Base-by-base conservation (phyloP, 2,888 invertebrate species). In the Pterostichus madidus region DNA sequence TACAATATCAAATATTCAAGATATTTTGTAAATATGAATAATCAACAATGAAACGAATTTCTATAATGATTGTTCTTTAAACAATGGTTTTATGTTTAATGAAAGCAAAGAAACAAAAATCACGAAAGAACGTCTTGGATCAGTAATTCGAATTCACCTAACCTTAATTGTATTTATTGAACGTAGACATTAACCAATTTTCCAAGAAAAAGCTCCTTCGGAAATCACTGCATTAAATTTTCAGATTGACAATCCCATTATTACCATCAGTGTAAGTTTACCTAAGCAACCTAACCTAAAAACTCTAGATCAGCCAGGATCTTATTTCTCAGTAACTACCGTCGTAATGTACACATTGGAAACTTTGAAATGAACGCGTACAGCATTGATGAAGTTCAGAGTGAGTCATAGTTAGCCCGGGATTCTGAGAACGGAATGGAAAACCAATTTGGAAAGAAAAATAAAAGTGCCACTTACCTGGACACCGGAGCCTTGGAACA, bases 381-480 rank as follows among this genome's bases (percentile, higher is more conserved):
- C 73, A 75, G 75, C 81, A 81, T 81, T 81, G 81, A 81, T 81
- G 81, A 81, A 75, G 75, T 81, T 68, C 56, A 35, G 39, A 80
- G 73, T 73, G 68, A 71, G 68, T 71, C 68, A 71, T 71, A 71
- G 80, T 80, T 80, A 59, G 64, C 52, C 80, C 39, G 49, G 49
- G 80, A 80, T 80, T 79, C 80, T 17, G 46, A 32, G 64, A 52
- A 46, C 52, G 52, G 52, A 80, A 80, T 68, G 80, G 68, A 71
- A 80, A 80, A 80, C 80, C 80, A 80, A 80, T 80, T 80, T 80
- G 44, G 80, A 73, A 80, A 80, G 80, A 73, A 80, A 80, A 80
- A 80, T 80, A 80, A 80, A 80, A 80, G 71, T 75, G 75, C 52
- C 52, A 31, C 75, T 75, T 75, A 75, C 75, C 75, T 75, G 75